Percentiles rank a stretch among this genome's conserved stretches.
Conservation (phyloP, 2,888 invertebrate species). For the Cryptocephalus primarius region DNA sequence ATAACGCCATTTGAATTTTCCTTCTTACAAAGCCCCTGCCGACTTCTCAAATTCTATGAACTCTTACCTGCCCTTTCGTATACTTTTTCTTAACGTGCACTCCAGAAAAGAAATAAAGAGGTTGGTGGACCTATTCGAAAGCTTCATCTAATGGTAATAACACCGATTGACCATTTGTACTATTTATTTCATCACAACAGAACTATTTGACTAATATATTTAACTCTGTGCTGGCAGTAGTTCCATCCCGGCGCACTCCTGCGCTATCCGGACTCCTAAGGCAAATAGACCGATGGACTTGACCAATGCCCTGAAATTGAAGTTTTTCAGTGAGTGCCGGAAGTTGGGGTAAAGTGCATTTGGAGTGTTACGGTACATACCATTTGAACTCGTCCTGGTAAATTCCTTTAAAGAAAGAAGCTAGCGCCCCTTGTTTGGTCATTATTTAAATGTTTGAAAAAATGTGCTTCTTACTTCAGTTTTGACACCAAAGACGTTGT, state of each 20-base stretch:
- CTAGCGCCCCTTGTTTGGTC: conserved; percentile 45
- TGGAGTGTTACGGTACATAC: conserved; percentile 38
- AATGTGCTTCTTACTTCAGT: too few species aligned
- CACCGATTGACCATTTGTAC: too few species aligned
- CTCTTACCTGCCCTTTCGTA: too few species aligned
- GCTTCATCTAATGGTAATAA: conserved; percentile 36
- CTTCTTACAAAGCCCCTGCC: too few species aligned
- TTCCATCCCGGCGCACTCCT: conserved; percentile 66
- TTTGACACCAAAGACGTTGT: too few species aligned
- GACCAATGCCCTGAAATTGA: conserved; percentile 56
- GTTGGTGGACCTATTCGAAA: conserved; percentile 58
- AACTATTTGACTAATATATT: neutral
- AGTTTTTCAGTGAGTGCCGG: neutral
- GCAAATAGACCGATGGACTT: conserved; percentile 73
- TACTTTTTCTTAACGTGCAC: too few species aligned
- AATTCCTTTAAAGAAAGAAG: conserved; percentile 49
- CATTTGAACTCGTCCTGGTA: conserved; percentile 72
- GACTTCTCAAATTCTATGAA: too few species aligned
- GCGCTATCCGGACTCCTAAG: conserved; percentile 65
- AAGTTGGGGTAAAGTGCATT: conserved; percentile 8
- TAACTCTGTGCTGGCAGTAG: conserved; percentile 49
- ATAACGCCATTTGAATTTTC: too few species aligned
- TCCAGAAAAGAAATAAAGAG: conserved; percentile 54
- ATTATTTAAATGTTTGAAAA: conserved; percentile 36
- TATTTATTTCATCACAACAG: neutral